Evolutionary conservation across 2,797 vertebrate genomes (phyloP), one percentile per base, ranked within the genome.

Genomic region (Notoglanidium macrostoma): DNA sequence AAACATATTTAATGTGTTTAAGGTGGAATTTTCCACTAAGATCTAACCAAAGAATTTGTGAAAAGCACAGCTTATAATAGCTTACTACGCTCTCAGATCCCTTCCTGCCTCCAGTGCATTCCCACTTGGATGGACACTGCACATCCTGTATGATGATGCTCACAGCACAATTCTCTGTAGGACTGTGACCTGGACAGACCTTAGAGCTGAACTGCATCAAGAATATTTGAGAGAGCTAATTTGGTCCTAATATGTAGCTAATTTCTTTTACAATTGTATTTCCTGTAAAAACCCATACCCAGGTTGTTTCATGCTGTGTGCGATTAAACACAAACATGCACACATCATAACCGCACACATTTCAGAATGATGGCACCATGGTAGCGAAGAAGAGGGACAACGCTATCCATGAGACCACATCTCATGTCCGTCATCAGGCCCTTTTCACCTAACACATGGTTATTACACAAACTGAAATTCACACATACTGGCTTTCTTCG

Each of bases 371-470:
- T 1, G 17, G 51, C n/a, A 23, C 55, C 1, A 32, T 44, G 55
- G 26, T 26, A 8, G 32, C 1, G 14, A 73, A 84, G n/a, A 73
- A 54, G 26, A 15, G 40, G 9, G 54, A 57, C 23, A 9, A 26
- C 3, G 6, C 19, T 23, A 78, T 78, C 14, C 54, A 32, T 26
- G 19, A 1, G 46, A 40, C 19, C 65, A 59, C 59, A 70, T 77
- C 51, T 51, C 80, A 87, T 23, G 80, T 86, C 54, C 0, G 21
- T 85, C 70, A 85, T 68, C 85, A 78, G 67, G 23, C n/a, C 72
- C n/a, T 46, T 73, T 67, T 21, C 35, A 82, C 23, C 49, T 17
- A 23, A 68, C 14, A 12, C 40, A 46, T 51, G 70, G 55, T 15
- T 49, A 54, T 61, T 80, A 77, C 32, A 84, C 23, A 35, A 87